phyloP scores from a whole-genome alignment of 2,113 vertebrate species.

The Butastur rufipennis region DNA sequence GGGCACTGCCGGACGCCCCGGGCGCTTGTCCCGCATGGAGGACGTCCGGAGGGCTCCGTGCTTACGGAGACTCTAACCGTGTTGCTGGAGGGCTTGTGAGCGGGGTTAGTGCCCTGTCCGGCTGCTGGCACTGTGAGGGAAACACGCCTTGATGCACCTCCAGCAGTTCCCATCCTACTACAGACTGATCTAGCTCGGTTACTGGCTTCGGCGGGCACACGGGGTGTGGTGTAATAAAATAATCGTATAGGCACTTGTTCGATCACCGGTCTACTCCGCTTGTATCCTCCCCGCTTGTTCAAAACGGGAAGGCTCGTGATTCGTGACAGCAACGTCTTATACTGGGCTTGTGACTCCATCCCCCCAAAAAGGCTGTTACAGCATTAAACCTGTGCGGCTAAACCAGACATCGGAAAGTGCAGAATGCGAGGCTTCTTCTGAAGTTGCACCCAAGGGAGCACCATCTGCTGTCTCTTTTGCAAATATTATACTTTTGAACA shows the following conservation, averaged over 20 bases:
- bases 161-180: neutral
- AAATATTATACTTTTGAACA: neutral
- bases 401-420: neutral
- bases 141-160: neutral
- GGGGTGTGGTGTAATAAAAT: neutral
- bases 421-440: neutral
- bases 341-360: neutral
- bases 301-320: neutral
- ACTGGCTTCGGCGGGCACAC: neutral
- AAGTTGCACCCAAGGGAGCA: neutral
- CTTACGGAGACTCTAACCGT: neutral
- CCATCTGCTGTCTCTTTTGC: neutral
- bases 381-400: neutral
- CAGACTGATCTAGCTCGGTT: no score
- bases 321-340: neutral
- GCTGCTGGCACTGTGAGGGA: neutral
- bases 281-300: neutral
- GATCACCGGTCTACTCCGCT: neutral
- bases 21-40: neutral
- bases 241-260: neutral
- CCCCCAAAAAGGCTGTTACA: neutral
- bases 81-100: neutral
- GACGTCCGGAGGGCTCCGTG: neutral
- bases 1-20: neutral
- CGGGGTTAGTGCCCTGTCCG: neutral